Base-by-base conservation (phyloP, 35 echinoderm and acorn worm species). In the Apostichopus japonicus region DNA sequence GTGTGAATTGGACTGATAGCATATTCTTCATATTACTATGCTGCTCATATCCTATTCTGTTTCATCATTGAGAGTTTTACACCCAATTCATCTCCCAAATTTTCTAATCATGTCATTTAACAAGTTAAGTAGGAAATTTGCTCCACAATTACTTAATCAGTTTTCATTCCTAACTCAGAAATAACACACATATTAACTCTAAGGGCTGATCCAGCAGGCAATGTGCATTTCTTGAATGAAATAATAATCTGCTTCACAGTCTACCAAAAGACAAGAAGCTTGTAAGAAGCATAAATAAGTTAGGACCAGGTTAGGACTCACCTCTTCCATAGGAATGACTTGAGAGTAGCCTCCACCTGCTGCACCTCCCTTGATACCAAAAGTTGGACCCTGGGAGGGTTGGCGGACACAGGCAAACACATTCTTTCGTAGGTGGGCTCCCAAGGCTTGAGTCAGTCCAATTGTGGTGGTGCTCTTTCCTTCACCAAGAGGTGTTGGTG, bases 381-480 rank as follows among this genome's bases (percentile, higher is more conserved):
- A 99, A 11, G 97, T 99, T n/a, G 97, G 97, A 75, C 95, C 97
- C 90, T 96, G 97, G 22, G 97, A 99, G 72, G 97, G 97, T 79
- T 99, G 97, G 19, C 97, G 95, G 10, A 99, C 95, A 92, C 97
- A 99, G 11, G 97, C 97, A 91, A 99, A 99, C 2, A 99, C 97
- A 55, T 99, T 98, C 91, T 95, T 94, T 77, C 94, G 93, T 11
- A 99, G 90, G 55, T 99, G 97, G 21, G 97, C 93, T 22, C 97
- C 97, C 16, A 99, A 23, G 4, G 97, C 95, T 81, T 99, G 97
- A 33, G 92, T 88, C 56, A 99, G 83, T 2, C 97, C 97, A 80
- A 98, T 99, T 16, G 97, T 99, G 14, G 97, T 99, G n/a, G 97
- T 99, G 78, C 97, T 99, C 83, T 99, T 99, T 14, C 97, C 97